These are phyloP conservation scores for Platyscapa corneri DNA, from an alignment of 1,140 invertebrate genomes.

Conservation along the genomic window DNA sequence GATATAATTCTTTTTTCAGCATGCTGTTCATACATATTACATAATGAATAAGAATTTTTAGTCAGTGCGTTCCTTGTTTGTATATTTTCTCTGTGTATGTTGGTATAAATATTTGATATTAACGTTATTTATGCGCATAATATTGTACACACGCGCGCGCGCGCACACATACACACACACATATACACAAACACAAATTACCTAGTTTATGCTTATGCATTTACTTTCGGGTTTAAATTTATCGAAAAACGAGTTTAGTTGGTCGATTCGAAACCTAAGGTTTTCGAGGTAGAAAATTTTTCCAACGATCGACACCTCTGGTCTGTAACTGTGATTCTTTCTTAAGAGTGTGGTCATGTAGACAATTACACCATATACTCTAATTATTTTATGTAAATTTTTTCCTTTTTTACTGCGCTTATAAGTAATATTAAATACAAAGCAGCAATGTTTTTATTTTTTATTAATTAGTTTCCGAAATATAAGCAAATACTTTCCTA, in stretches of 20 bases:
- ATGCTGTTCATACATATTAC: conserved; percentile 12
- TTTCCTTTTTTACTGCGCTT: conserved; percentile 2
- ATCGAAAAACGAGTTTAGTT: conserved; percentile 16
- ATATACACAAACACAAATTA: conserved; percentile 35
- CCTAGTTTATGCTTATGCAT: conserved; percentile 48
- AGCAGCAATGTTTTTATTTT: conserved; percentile 6
- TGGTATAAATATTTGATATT: conserved; percentile 43
- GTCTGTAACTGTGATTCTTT: conserved; percentile 52
- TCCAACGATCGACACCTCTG: conserved; percentile 41
- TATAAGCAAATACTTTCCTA: conserved; percentile 3
- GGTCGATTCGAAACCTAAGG: conserved; percentile 22
- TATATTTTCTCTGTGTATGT: conserved; percentile 43
- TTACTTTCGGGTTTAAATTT: conserved; percentile 49
- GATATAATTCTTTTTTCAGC: conserved; percentile 31
- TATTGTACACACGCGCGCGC: no score
- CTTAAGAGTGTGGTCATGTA: conserved; percentile 37
- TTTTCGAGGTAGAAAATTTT: conserved; percentile 28
- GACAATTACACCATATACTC: conserved; percentile 31
- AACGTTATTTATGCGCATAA: conserved; percentile 41
- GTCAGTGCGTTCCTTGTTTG: conserved; percentile 45
- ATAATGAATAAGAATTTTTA: conserved; percentile 41
- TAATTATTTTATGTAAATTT: neutral
- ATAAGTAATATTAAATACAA: conserved; percentile 15
- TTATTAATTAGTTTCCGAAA: neutral
- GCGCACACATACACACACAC: no score